A percentile compares a stretch with the other conserved stretches of the same genome.
Conservation (phyloP, 2,888 invertebrate species). For the Nowickia ferox region DNA sequence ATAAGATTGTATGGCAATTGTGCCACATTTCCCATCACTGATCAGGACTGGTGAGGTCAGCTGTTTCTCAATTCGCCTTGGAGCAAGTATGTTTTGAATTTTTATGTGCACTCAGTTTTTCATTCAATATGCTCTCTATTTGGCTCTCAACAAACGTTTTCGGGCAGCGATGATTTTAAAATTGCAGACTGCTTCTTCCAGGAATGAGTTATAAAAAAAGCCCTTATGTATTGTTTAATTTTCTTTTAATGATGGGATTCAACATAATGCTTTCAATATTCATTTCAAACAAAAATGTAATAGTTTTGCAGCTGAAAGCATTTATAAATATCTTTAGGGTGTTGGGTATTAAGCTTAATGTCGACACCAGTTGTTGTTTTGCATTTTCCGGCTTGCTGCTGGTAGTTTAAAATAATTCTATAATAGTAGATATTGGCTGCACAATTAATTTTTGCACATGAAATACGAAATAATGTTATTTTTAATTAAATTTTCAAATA, state of each 20-base stretch:
- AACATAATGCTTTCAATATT: neutral
- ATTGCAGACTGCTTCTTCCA: no score
- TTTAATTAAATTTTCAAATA: constrained; percentile 69
- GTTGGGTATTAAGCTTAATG: constrained; percentile 23
- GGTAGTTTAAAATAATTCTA: constrained; percentile 45
- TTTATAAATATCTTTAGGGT: constrained; percentile 36
- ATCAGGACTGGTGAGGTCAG: no score
- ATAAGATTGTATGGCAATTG: no score
- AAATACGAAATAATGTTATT: constrained; percentile 66
- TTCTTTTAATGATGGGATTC: neutral
- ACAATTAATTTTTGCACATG: constrained; percentile 67
- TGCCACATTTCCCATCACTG: no score
- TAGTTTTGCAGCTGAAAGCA: neutral
- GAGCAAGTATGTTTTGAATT: no score
- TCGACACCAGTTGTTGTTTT: constrained; percentile 2
- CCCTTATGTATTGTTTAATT: neutral
- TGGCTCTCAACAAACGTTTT: no score
- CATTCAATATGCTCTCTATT: no score
- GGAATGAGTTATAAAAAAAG: no score
- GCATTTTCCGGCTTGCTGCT: constrained; percentile 30
- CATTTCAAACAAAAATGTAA: neutral
- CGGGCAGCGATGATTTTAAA: no score
- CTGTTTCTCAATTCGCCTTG: no score
- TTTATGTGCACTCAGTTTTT: no score
- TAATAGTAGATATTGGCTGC: constrained; percentile 61